Evolutionary conservation across 1,140 invertebrate species (phyloP), one percentile per base, ranked within the genome.

Genomic region (Pemphigus obesinymphae): DNA sequence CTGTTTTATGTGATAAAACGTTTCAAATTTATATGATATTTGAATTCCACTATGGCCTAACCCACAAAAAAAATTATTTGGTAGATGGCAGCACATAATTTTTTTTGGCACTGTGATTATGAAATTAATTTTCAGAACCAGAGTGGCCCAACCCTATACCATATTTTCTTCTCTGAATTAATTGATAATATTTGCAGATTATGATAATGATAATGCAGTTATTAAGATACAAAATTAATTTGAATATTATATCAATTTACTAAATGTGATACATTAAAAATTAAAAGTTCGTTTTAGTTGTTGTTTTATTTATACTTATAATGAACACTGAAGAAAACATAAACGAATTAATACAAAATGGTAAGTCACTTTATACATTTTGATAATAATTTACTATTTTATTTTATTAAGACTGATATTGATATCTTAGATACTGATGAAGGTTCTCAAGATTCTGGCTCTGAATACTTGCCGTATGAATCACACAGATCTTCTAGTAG

Each of bases 391-490:
- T 6, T 63, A 63, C 13, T 1, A 50, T 61, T 11, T 31, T 61
- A 63, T 8, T 8, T 15, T 63, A 63, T 34, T 55, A 55, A 23
- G 17, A 20, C 20, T 23, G 20, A 53, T 63, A 63, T 34, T 31
- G 26, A 63, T 63, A 8, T 63, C 26, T 63, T 63, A 63, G 58
- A 63, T 63, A 63, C 26, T 63, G 58, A 66, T 66, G 61, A 66
- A 34, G 61, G 34, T 66, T 66, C 20, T 66, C 29, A 66, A 66
- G 31, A 66, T 66, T 66, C 61, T 34, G 61, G 61, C 15, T 66
- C 31, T 34, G 61, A 66, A 37, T 66, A 66, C 31, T 66, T 66
- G 61, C 61, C 61, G 6, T 66, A 66, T 37, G 61, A 15, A 66
- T 66, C 15, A 0, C 13, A 66, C 31, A 66, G 61, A 66, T 66